These are phyloP conservation scores for Hanleya hanleyi DNA, from an alignment of 2,888 invertebrate genomes.

Conservation along the genomic window DNA sequence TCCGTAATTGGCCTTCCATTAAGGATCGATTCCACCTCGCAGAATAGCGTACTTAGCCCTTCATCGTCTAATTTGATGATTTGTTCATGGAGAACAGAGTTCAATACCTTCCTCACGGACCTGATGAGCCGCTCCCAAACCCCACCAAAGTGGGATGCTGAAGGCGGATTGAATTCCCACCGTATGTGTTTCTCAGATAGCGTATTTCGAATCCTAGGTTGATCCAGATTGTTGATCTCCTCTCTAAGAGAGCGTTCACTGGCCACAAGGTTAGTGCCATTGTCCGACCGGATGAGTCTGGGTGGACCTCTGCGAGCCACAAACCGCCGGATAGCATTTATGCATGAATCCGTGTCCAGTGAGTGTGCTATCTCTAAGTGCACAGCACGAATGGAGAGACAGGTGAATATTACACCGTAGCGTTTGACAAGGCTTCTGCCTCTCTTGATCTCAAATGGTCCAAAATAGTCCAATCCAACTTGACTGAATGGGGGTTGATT, in stretches of 20 bases:
- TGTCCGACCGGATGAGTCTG: conserved; percentile 7
- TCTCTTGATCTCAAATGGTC: conserved; percentile 24
- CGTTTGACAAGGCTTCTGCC: conserved; percentile 22
- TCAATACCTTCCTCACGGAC: too few relatives aligned
- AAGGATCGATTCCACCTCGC: too few relatives aligned
- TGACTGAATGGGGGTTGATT: conserved; percentile 21
- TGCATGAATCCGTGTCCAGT: conserved; percentile 22
- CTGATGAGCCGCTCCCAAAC: too few relatives aligned
- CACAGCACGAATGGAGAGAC: conserved; percentile 22
- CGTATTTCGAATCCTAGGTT: conserved; percentile 13
- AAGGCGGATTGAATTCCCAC: too few relatives aligned
- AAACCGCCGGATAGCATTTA: conserved; percentile 31
- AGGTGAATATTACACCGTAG: conserved; percentile 38
- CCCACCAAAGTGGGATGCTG: too few relatives aligned
- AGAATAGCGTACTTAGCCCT: too few relatives aligned
- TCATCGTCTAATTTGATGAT: too few relatives aligned
- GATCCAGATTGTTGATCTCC: conserved; percentile 28
- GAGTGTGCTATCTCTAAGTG: conserved; percentile 30
- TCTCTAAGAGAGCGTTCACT: conserved; percentile 27
- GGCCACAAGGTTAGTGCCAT: conserved; percentile 36
- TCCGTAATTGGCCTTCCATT: too few relatives aligned
- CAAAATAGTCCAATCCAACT: conserved; percentile 29
- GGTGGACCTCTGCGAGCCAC: conserved; percentile 21
- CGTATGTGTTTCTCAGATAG: conserved; percentile 24
- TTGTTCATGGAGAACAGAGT: too few relatives aligned